Base-by-base conservation (phyloP, 2,888 invertebrate genomes). In the Caenorhabditis sp. region DNA sequence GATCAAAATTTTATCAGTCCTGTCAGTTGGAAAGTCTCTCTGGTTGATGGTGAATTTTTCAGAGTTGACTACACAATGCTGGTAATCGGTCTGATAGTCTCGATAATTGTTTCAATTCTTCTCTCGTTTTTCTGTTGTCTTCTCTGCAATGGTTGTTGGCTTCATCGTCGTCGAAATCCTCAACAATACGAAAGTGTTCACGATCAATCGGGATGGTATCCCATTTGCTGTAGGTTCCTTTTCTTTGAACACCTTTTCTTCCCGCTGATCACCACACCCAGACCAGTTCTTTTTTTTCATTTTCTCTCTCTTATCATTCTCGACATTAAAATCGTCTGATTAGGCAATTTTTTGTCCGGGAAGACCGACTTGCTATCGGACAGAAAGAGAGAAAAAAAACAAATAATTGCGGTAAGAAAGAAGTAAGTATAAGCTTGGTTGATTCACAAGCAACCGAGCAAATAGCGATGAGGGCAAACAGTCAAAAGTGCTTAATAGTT, bases 111-210 rank as follows among this genome's bases (percentile, higher is more conserved):
- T 27, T 86, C 84, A 19, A 69, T 86, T 12, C 75, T 84, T 23
- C 78, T 84, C 55, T 86, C 86, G 31, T 82, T 86, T 74, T 76
- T 83, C 72, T 84, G 85, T 69, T 84, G 85, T 57, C 77, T 86
- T 12, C 81, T 86, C 26, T 86, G 86, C 77, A 86, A 86, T 62
- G 85, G 86, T 27, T 86, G 86, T 64, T 86, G 86, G 85, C 79
- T 86, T 27, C 85, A 85, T 53, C 82, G 86, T 24, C 77, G 86
- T 26, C 74, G 86, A 37, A 85, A 87, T 58, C 86, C 86, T 31
- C 82, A 87, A 59, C 77, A 78, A 77, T 86, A 87, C 75, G 85
- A 86, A 59, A 76, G 76, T 75, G 86, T 87, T 24, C 76, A 84
- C 58, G 81, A 83, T 62, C 63, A 79, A 12, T 69, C 67, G 58